Evolutionary conservation across 2,888 invertebrate species (phyloP), one percentile per base, ranked within the genome.

Genomic region (Uloborus plumipes): DNA sequence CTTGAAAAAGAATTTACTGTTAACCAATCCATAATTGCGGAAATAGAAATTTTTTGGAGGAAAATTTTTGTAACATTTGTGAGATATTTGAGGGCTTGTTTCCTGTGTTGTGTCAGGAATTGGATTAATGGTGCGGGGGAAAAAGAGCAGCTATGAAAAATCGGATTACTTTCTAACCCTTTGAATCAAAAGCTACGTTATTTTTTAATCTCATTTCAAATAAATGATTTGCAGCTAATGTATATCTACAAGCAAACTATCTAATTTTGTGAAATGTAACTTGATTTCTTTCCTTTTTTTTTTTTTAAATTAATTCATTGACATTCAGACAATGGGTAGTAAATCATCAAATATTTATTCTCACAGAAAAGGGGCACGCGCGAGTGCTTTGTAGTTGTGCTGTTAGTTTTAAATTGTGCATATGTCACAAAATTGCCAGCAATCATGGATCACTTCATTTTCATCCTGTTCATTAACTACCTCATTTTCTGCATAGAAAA

Each of bases 401-500:
- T 73, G 51, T 61, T 79, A 79, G 72, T 73, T 73, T 51, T 62
- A 69, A 73, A 39, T 72, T 39, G 22, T 62, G 49, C 49, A 67
- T 80, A 51, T 55, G 49, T 65, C 26, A 69, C 51, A 67, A 39
- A 59, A 65, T 50, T 31, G 22, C 13, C 20, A 39, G 59, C 47
- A 55, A 4, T 58, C 61, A 70, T 39, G 18, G 50, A 64, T 74
- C 49, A 59, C 67, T 70, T 53, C 62, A 16, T 62, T 71, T 72
- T 72, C 47, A 67, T 74, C 80, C 61, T 64, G 20, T 69, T 80
- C 74, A 80, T 80, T 70, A 53, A 69, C 80, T 80, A 80, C 80
- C 80, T 80, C 80, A 74, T 80, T 80, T 80, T 80, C 73, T 72
- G 66, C 71, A 67, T 18, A 22, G 18, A 20, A 47, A 49, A 47